Percentiles rank a stretch among this genome's conserved stretches.
Conservation (phyloP, 2,888 invertebrate species). For the Galeopsomyia nigrocyanea region DNA sequence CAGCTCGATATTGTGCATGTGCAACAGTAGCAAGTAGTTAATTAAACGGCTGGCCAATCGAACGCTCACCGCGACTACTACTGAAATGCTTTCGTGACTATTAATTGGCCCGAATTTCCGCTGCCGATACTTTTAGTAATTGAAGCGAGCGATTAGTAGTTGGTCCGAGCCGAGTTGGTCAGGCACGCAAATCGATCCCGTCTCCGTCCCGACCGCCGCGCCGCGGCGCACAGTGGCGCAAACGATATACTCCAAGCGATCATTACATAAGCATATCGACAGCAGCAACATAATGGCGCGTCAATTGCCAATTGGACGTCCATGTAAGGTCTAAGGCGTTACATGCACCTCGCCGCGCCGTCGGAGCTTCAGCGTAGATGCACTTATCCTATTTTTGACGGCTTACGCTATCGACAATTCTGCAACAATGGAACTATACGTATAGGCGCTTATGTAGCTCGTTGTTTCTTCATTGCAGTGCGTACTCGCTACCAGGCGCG, state of each 20-base stretch:
- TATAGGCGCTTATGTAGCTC: background rate
- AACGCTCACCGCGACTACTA: too few species aligned
- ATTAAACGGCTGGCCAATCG: too few species aligned
- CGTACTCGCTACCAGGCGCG: too few species aligned
- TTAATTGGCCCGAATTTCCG: too few species aligned
- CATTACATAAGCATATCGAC: slow-evolving; percentile 24
- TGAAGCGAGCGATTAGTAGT: slow-evolving; percentile 8
- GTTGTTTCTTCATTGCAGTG: slow-evolving; percentile 5
- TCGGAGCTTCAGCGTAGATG: background rate
- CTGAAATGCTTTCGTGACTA: too few species aligned
- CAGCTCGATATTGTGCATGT: too few species aligned
- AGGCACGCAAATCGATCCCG: too few species aligned
- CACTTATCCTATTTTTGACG: slow-evolving; percentile 27
- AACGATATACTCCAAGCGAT: too few species aligned
- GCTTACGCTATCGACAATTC: slow-evolving; percentile 26
- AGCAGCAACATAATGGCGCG: background rate
- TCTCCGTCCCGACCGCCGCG: too few species aligned
- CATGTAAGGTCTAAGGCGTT: slow-evolving; percentile 41
- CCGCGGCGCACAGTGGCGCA: too few species aligned
- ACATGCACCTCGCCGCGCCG: slow-evolving; percentile 6
- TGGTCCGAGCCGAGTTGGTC: too few species aligned
- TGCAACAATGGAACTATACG: background rate
- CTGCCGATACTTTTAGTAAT: background rate
- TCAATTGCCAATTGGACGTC: slow-evolving; percentile 31
- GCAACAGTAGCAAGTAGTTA: too few species aligned